Evolutionary conservation across 1,140 invertebrate species (phyloP).

Genomic region (Calephelis nemesis): DNA sequence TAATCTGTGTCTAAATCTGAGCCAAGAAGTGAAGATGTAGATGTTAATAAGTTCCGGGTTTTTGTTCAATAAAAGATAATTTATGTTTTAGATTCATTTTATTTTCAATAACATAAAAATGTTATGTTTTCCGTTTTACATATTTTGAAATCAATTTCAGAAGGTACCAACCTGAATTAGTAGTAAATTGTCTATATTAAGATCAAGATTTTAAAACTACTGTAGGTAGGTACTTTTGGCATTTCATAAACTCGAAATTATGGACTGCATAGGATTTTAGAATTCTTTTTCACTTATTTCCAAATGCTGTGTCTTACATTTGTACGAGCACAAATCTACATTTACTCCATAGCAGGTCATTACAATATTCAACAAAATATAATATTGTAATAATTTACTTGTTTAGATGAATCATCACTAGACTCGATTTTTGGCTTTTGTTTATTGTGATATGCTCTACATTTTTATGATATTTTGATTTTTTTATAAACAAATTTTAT

Average conservation of each 20-base stretch:
- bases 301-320: constrained; percentile 69
- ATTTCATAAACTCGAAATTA: constrained; percentile 58
- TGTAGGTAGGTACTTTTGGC: constrained; percentile 59
- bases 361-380: constrained; percentile 74
- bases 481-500: constrained; percentile 64
- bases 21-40: neutral
- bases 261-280: constrained; percentile 50
- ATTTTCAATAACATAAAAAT: constrained; percentile 82
- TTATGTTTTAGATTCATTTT: constrained; percentile 79
- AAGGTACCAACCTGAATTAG: constrained; percentile 59
- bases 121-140: constrained; percentile 78
- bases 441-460: constrained; percentile 72
- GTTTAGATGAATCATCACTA: constrained; percentile 66
- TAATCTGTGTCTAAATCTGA: too few species aligned
- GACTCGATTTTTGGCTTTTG: constrained; percentile 54
- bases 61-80: constrained; percentile 8
- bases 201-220: constrained; percentile 62
- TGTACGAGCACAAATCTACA: constrained; percentile 65
- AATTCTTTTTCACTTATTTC: constrained; percentile 76
- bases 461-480: constrained; percentile 72
- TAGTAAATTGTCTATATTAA: constrained; percentile 66
- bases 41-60: neutral
- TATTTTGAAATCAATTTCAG: constrained; percentile 72
- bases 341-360: constrained; percentile 65
- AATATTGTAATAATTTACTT: constrained; percentile 68